Conservation (phyloP, 2,797 vertebrate genomes). For the Tauraco hartlaubi region DNA sequence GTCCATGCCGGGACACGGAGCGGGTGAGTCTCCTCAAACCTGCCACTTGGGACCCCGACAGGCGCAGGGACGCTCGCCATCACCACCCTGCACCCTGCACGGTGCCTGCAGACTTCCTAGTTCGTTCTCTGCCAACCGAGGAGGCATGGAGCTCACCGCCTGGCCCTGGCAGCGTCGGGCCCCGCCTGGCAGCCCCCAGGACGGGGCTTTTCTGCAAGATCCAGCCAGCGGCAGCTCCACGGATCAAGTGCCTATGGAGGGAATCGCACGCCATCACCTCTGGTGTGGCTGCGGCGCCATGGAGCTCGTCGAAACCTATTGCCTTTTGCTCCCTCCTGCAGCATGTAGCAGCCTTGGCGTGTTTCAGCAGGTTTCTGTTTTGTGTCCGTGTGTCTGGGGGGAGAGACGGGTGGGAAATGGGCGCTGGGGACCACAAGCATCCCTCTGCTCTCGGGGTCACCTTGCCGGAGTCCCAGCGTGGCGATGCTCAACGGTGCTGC, state of each 20-base stretch:
- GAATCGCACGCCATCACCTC: background rate
- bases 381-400: background rate
- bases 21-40: background rate
- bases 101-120: background rate
- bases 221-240: background rate
- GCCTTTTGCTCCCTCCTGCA: background rate
- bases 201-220: background rate
- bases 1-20: fast-evolving
- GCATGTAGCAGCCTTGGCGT: background rate
- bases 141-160: background rate
- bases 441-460: background rate
- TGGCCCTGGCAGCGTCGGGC: fast-evolving
- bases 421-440: fast-evolving
- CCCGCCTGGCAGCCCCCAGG: background rate
- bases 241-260: constrained; percentile 69
- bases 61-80: fast-evolving
- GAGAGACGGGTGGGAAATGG: background rate
- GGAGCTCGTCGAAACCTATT: background rate
- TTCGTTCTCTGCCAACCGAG: background rate
- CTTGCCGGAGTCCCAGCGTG: background rate
- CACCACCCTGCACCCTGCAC: fast-evolving
- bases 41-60: background rate
- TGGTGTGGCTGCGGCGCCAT: background rate
- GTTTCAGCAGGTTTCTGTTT: background rate
- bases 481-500: background rate